Evolutionary conservation across 1,140 invertebrate genomes (phyloP).

Genomic region (Dufourea novaeangliae): DNA sequence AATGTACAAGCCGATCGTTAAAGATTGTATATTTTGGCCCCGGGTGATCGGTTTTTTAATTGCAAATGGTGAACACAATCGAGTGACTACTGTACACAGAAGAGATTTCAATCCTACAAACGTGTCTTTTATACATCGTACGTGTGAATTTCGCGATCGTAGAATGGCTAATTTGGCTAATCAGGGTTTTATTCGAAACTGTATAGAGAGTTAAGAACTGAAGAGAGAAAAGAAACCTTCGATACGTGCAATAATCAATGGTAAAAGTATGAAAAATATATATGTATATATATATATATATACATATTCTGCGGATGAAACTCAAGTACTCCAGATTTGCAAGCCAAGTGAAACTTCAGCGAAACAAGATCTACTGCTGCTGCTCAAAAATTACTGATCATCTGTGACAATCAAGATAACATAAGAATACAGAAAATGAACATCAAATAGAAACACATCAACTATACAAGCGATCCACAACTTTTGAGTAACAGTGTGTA

Average conservation of each 20-base stretch:
- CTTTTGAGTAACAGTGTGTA: conserved; percentile 4
- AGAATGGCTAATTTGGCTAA: neutral
- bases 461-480: neutral
- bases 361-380: neutral
- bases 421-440: too few relatives aligned
- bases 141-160: too few relatives aligned
- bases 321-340: neutral
- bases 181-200: neutral
- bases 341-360: conserved; percentile 21
- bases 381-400: neutral
- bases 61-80: too few relatives aligned
- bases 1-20: too few relatives aligned
- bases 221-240: neutral
- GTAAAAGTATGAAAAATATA: neutral
- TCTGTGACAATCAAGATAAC: neutral
- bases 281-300: too few relatives aligned
- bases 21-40: too few relatives aligned
- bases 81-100: neutral
- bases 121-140: too few relatives aligned
- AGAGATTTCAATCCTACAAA: too few relatives aligned
- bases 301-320: conserved; percentile 10
- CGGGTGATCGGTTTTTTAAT: too few relatives aligned
- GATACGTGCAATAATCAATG: conserved; percentile 12
- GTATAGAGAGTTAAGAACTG: neutral
- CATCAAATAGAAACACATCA: neutral